Evolutionary conservation across 2,797 vertebrate genomes (phyloP).

Genomic region (Fundulus diaphanus): DNA sequence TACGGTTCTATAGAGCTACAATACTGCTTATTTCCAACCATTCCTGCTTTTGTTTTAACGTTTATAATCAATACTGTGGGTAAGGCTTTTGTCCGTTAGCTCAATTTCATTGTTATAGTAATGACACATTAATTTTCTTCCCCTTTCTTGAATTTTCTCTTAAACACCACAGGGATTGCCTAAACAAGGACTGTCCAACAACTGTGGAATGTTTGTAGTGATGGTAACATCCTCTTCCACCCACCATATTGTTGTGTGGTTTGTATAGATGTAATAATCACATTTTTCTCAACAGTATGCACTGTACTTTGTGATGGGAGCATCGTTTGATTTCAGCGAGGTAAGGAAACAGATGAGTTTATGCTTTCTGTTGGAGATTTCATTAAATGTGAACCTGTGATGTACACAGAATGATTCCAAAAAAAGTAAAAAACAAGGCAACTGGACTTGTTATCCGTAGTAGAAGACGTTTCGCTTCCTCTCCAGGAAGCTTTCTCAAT

Average conservation of each 20-base stretch:
- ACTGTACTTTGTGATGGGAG: neutral
- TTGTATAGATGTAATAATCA: neutral
- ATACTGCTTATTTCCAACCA: neutral
- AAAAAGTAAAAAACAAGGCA: no score
- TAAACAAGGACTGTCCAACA: no score
- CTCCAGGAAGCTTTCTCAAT: neutral
- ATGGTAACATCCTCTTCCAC: no score
- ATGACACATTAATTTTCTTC: neutral
- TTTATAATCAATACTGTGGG: no score
- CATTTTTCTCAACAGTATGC: conserved; percentile 4
- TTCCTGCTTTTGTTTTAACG: no score
- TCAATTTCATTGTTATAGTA: no score
- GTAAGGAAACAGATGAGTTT: neutral
- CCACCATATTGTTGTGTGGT: no score
- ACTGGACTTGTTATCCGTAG: no score
- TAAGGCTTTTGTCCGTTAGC: no score
- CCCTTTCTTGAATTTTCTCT: no score
- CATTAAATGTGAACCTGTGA: neutral
- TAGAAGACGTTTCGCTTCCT: no score
- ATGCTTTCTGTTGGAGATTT: neutral
- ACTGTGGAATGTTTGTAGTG: neutral
- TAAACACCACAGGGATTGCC: neutral
- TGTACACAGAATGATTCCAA: neutral
- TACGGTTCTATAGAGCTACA: neutral
- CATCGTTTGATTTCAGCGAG: neutral